Percentiles rank a stretch among this genome's conserved stretches.
Evolutionary conservation across 2,888 invertebrate species (phyloP).

Genomic region (Nipponacmea schrenckii): DNA sequence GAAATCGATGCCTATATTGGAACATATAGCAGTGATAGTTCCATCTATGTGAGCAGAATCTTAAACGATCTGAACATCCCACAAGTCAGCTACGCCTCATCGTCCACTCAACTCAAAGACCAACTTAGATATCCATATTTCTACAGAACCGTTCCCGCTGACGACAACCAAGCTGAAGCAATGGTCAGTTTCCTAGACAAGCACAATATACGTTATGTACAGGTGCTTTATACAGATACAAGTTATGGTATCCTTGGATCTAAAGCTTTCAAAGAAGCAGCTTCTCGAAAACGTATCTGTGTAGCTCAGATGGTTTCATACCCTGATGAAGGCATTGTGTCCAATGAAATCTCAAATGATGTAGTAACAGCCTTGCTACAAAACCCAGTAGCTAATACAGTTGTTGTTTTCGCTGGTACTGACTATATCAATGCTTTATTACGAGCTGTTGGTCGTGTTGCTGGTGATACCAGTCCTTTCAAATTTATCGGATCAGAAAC

Average conservation of each 20-base stretch:
- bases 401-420: constrained; percentile 55
- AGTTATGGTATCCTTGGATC: constrained; percentile 52
- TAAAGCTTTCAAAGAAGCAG: constrained; percentile 40
- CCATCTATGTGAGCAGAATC: constrained; percentile 52
- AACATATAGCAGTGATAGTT: constrained; percentile 49
- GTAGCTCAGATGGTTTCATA: constrained; percentile 56
- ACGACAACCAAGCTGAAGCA: constrained; percentile 55
- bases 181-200: constrained; percentile 63
- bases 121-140: constrained; percentile 53
- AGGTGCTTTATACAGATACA: constrained; percentile 54
- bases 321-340: constrained; percentile 42
- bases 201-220: constrained; percentile 67
- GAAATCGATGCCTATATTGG: constrained; percentile 57
- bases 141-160: constrained; percentile 57
- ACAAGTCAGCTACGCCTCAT: constrained; percentile 55
- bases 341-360: constrained; percentile 48
- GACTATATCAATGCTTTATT: constrained; percentile 51
- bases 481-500: constrained; percentile 54
- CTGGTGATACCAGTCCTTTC: constrained; percentile 39
- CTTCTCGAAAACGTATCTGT: constrained; percentile 47
- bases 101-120: constrained; percentile 46
- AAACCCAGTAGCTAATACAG: constrained; percentile 57
- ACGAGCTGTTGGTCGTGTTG: constrained; percentile 43
- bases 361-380: constrained; percentile 46
- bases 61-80: constrained; percentile 55